A percentile compares a stretch with the other conserved stretches of the same genome.
Conservation (phyloP, 2,113 vertebrate species). For the Bubalus kerabau region DNA sequence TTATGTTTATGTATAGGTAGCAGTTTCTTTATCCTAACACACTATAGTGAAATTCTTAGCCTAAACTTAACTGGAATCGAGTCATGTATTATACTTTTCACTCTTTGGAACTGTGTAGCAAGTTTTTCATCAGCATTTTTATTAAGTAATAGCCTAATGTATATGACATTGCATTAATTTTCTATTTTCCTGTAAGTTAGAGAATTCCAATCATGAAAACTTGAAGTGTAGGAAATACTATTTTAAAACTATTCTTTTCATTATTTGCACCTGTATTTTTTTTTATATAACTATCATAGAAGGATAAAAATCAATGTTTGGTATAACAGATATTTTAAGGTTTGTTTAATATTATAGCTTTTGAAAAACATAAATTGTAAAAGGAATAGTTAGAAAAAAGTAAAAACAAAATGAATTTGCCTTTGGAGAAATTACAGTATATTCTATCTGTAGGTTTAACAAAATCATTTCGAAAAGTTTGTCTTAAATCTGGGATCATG, state of each 20-base stretch:
- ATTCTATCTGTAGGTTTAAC: constrained; percentile 4
- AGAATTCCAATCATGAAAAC: background rate
- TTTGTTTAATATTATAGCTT: background rate
- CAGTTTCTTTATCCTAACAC: background rate
- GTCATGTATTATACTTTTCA: background rate
- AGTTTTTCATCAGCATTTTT: background rate
- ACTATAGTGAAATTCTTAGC: background rate
- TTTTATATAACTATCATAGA: background rate
- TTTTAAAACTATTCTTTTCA: constrained; percentile 16
- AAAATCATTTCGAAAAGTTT: constrained; percentile 7
- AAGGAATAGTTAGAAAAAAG: background rate
- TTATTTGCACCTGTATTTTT: background rate
- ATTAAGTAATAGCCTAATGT: constrained; percentile 22
- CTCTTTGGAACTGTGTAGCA: background rate
- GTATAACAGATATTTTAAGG: constrained; percentile 20
- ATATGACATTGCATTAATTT: constrained; percentile 5
- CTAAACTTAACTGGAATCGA: constrained; percentile 6
- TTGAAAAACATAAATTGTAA: background rate
- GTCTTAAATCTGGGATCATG: background rate
- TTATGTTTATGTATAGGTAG: background rate
- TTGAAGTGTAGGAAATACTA: background rate
- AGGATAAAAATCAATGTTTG: background rate
- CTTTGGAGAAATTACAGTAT: background rate
- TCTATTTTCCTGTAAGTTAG: background rate
- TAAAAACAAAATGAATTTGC: background rate